These are phyloP conservation scores for Esox masquinongy DNA, from an alignment of 2,797 vertebrate species.

Conservation along the genomic window DNA sequence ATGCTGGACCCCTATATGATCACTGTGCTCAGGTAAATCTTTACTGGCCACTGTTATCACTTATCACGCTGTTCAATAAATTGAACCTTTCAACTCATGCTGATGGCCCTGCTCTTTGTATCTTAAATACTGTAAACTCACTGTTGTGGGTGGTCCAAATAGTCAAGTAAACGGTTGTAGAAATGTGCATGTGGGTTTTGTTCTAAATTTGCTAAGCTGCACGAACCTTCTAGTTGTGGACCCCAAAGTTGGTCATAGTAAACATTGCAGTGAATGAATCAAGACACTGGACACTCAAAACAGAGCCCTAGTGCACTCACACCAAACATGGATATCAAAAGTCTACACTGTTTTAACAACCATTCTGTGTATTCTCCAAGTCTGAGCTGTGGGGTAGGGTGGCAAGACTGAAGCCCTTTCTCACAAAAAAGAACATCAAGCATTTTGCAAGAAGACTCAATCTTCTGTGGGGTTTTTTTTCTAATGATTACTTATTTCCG, in stretches of 20 bases:
- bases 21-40: conserved; percentile 70
- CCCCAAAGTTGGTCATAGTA: neutral
- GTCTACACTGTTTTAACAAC: no score
- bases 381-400: no score
- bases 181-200: neutral
- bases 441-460: no score
- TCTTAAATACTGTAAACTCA: neutral
- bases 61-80: conserved; percentile 38
- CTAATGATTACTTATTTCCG: no score
- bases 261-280: conserved; percentile 48
- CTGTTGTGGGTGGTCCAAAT: neutral
- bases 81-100: conserved; percentile 43
- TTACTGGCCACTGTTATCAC: conserved; percentile 51
- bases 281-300: conserved; percentile 54
- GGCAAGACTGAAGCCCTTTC: no score
- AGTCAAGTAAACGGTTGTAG: neutral
- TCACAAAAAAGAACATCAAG: no score
- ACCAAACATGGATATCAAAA: neutral
- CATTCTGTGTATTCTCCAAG: no score
- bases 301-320: conserved; percentile 26
- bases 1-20: conserved; percentile 65
- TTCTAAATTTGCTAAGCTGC: neutral
- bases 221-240: neutral
- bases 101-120: conserved; percentile 1
- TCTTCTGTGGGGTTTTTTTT: no score